Evolutionary conservation across 2,888 invertebrate genomes (phyloP).

Genomic region (Oscheius onirici): DNA sequence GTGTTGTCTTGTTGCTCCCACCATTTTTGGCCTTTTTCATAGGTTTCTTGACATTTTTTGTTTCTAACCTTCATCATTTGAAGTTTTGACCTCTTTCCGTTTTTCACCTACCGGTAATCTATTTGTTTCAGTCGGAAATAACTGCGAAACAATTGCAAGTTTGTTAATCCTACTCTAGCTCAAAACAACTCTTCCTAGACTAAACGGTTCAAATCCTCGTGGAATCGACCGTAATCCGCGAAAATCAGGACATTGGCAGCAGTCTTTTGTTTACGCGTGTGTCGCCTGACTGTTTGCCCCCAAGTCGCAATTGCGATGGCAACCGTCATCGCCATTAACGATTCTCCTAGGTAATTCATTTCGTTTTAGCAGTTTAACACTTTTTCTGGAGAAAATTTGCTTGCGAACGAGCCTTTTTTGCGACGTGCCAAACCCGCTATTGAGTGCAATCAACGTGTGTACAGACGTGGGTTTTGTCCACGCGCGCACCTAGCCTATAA

Average conservation of each 20-base stretch:
- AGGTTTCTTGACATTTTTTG: too few species aligned
- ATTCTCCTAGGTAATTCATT: conserved; percentile 24
- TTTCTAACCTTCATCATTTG: too few species aligned
- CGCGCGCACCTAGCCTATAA: conserved; percentile 18
- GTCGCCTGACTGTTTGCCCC: conserved; percentile 23
- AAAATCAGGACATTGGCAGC: conserved; percentile 8
- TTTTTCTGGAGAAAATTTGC: too few species aligned
- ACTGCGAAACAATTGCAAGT: too few species aligned
- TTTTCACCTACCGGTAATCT: too few species aligned
- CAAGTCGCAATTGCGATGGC: conserved; percentile 30
- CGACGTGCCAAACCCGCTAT: conserved; percentile 8
- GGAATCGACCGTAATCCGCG: conserved; percentile 16
- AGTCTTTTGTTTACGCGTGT: conserved; percentile 22
- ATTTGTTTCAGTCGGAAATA: too few species aligned
- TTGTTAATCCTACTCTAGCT: not conserved
- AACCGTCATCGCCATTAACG: conserved; percentile 23
- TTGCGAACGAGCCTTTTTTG: too few species aligned
- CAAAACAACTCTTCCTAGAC: too few species aligned
- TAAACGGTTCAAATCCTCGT: not conserved
- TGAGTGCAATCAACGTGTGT: conserved; percentile 26
- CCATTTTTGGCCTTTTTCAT: too few species aligned
- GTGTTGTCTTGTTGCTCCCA: too few species aligned
- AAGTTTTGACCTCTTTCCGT: too few species aligned
- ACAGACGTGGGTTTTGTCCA: not conserved
- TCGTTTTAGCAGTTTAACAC: too few species aligned